Evolutionary conservation across 2,888 invertebrate species (phyloP).

Genomic region (Seladonia tumulorum): DNA sequence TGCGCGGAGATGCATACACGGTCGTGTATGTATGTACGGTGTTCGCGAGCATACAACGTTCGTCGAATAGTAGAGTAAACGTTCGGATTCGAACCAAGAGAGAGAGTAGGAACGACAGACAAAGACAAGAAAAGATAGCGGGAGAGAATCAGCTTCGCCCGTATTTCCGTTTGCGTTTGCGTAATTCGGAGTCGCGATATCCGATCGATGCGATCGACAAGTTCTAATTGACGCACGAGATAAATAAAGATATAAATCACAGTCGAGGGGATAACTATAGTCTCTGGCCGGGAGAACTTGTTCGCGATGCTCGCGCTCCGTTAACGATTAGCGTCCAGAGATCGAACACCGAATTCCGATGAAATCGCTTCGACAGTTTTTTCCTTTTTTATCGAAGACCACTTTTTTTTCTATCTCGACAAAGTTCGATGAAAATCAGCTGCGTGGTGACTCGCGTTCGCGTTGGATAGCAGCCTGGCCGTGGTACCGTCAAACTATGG

Average conservation of each 20-base stretch:
- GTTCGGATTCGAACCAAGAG: background rate
- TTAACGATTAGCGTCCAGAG: background rate
- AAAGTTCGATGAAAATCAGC: background rate
- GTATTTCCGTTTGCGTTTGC: background rate
- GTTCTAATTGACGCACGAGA: constrained; percentile 10
- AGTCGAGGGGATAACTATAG: constrained; percentile 17
- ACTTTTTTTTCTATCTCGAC: background rate
- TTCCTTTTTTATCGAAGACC: background rate
- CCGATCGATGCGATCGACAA: constrained; percentile 54
- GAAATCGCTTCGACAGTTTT: background rate
- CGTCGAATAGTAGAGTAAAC: background rate
- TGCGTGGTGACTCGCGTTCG: background rate
- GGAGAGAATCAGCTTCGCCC: background rate
- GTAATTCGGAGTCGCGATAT: background rate
- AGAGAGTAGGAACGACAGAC: too few species aligned
- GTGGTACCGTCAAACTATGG: constrained; percentile 69
- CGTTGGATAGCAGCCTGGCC: background rate
- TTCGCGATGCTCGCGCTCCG: background rate
- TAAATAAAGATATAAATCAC: constrained; percentile 50
- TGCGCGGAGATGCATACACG: background rate
- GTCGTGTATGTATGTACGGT: background rate
- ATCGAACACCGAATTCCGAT: background rate
- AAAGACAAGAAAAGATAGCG: background rate
- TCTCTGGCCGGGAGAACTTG: background rate
- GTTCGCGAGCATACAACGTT: background rate